Evolutionary conservation across 2,888 invertebrate genomes (phyloP).

Genomic region (Acronicta leporina): DNA sequence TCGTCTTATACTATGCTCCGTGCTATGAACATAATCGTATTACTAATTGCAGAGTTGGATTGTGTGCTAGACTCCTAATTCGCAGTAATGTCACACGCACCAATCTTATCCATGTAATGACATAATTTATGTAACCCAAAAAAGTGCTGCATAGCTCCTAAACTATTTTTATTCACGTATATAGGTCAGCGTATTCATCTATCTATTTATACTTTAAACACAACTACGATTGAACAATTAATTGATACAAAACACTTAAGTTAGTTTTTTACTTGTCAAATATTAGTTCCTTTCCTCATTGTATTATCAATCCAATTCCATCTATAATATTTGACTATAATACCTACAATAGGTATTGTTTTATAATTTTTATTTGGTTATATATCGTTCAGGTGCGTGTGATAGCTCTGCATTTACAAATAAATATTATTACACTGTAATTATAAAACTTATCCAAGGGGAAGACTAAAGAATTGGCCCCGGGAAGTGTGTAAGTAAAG

Average conservation of each 20-base stretch:
- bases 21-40: too few relatives aligned
- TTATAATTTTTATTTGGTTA: slow-evolving; percentile 7
- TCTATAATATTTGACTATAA: slow-evolving; percentile 15
- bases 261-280: slow-evolving; percentile 9
- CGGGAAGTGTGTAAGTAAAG: slow-evolving; percentile 61
- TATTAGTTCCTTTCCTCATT: neutral
- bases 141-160: neutral
- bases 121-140: neutral
- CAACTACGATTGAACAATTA: too few relatives aligned
- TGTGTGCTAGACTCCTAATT: slow-evolving; percentile 7
- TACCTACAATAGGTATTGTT: slow-evolving; percentile 17
- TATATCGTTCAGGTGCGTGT: slow-evolving; percentile 19
- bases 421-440: slow-evolving; percentile 5
- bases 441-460: slow-evolving; percentile 59
- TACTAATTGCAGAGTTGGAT: slow-evolving; percentile 16
- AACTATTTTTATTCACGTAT: slow-evolving; percentile 16
- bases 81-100: slow-evolving; percentile 41
- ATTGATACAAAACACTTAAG: too few relatives aligned
- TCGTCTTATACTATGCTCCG: too few relatives aligned
- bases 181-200: neutral
- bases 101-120: neutral
- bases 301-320: slow-evolving; percentile 12
- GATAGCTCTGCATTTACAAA: slow-evolving; percentile 20
- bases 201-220: too few relatives aligned
- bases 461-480: slow-evolving; percentile 78